Conservation (phyloP, 1,140 invertebrate species). For the Drosophila sturtevanti region DNA sequence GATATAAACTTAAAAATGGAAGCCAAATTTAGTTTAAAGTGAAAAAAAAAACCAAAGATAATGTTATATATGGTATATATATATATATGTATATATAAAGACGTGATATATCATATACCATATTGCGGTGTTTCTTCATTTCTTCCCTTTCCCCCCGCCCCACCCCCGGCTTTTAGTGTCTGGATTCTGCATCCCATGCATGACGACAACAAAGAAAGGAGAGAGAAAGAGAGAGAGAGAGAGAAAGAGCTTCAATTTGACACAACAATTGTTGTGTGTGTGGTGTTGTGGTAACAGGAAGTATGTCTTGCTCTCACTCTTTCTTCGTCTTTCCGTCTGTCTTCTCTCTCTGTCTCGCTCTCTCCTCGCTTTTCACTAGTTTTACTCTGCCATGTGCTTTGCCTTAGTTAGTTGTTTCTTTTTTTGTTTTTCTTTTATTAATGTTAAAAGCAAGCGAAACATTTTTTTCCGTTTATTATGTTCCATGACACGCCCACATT, state of each 20-base stretch:
- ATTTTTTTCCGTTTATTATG: conserved; percentile 15
- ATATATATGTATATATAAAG: too few species aligned
- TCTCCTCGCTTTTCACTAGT: background rate
- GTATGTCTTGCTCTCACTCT: background rate
- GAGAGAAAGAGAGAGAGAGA: background rate
- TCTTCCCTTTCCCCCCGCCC: background rate
- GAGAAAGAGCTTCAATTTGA: background rate
- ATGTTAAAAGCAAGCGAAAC: conserved; percentile 6
- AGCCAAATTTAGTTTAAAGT: too few species aligned
- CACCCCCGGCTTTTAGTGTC: background rate
- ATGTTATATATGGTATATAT: too few species aligned
- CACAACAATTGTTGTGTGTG: background rate
- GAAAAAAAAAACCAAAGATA: too few species aligned
- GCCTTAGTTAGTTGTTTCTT: conserved; percentile 18
- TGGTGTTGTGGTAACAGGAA: too few species aligned
- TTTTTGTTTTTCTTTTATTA: conserved; percentile 9
- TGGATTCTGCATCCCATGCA: background rate
- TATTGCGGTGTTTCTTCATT: too few species aligned
- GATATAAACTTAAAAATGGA: too few species aligned
- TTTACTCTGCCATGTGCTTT: background rate
- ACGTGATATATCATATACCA: too few species aligned
- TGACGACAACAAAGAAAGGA: background rate
- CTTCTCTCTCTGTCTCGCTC: background rate
- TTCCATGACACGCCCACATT: background rate
- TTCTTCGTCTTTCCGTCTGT: rapidly evolving